Evolutionary conservation across 1,140 invertebrate genomes (phyloP), one percentile per base, ranked within the genome.

Genomic region (Diorhabda carinulata): DNA sequence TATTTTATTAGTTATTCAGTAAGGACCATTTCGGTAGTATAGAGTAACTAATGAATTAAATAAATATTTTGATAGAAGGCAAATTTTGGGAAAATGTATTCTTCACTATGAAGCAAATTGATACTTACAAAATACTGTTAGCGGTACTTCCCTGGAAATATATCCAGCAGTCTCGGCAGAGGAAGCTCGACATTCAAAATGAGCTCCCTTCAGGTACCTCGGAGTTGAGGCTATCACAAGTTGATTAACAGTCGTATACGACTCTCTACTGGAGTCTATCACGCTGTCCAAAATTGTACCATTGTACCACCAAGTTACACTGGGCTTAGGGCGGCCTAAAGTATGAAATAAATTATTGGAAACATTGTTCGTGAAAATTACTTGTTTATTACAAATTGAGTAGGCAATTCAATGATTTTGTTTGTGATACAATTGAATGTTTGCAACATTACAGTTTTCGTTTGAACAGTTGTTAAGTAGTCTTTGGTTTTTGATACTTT

Each of bases 251-350:
- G 88, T 87, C 57, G 88, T 87, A 4, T 82, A 81, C 9, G 83
- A 78, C 67, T 85, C 81, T 8, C 83, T 79, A 3, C 85, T 84
- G 43, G 84, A 85, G 78, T 90, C 90, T 72, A 86, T 84, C 45
- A 87, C 85, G 66, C 85, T 85, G 76, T 92, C 90, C 61, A 94
- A 76, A 64, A 93, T 81, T 43, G 86, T 84, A 61, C 86, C 86
- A 71, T 90, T 89, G 70, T 88, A 85, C 91, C 91, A 93, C 92
- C 92, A 94, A 5, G 87, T 91, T 44, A 94, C 86, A 65, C 86
- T 83, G 2, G 92, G 92, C 44, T 85, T 84, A 9, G 92, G 92
- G 72, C 86, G 87, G 72, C 88, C 88, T 89, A 72, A 66, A 81
- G 80, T 42, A 52, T 25, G n/a, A 62, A 68, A 67, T 2, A 68